Evolutionary conservation across 2,888 invertebrate genomes (phyloP).

Genomic region (Sisyra terminalis): DNA sequence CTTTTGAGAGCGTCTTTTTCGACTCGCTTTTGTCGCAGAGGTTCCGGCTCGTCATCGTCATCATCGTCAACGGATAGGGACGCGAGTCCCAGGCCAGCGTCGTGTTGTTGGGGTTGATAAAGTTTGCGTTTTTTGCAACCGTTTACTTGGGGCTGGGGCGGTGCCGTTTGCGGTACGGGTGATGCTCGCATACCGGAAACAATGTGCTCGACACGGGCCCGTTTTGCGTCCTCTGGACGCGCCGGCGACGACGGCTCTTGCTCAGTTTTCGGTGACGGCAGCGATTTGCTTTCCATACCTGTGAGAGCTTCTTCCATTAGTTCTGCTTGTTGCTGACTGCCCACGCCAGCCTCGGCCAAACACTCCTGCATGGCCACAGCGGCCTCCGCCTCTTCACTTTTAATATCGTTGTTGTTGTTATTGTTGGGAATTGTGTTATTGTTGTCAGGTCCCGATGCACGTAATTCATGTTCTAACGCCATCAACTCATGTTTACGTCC

Average conservation of each 20-base stretch:
- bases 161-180: conserved; percentile 48
- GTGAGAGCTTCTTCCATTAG: conserved; percentile 44
- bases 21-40: conserved; percentile 68
- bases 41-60: conserved; percentile 59
- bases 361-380: conserved; percentile 38
- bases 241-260: conserved; percentile 42
- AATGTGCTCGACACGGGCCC: conserved; percentile 89
- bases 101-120: conserved; percentile 90
- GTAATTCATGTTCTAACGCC: conserved; percentile 49
- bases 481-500: conserved; percentile 67
- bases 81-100: conserved; percentile 41
- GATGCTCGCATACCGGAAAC: conserved; percentile 86
- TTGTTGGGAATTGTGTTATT: conserved; percentile 30
- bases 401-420: conserved; percentile 28
- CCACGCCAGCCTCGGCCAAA: conserved; percentile 43
- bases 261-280: conserved; percentile 37
- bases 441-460: conserved; percentile 31
- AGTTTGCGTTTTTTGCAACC: conserved; percentile 92
- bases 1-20: conserved; percentile 76
- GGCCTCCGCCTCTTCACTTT: conserved; percentile 25
- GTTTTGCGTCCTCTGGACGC: conserved; percentile 55
- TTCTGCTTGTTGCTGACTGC: conserved; percentile 28
- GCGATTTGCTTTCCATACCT: conserved; percentile 41
- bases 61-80: conserved; percentile 47
- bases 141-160: conserved; percentile 47